phyloP scores from a whole-genome alignment of 2,888 invertebrate species.

The Halictus quadricinctus region DNA sequence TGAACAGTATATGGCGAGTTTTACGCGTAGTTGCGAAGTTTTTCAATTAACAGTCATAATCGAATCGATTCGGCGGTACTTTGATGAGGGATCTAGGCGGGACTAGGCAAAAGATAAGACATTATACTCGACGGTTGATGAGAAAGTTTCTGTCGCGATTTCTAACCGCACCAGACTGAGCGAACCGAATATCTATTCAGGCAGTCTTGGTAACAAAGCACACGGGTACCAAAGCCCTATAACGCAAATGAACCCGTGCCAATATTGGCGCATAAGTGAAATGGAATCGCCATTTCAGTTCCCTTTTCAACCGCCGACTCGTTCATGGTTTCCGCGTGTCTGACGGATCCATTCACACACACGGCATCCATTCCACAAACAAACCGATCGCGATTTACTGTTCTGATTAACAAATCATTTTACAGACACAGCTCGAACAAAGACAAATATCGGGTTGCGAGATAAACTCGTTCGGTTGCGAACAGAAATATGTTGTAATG shows the following conservation, averaged over 20 bases:
- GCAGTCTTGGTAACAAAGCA: slow-evolving; percentile 32
- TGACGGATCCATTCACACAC: slow-evolving; percentile 20
- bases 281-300: slow-evolving; percentile 36
- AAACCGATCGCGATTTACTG: neutral
- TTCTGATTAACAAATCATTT: neutral
- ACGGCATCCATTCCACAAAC: neutral
- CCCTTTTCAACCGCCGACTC: neutral
- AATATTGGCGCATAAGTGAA: slow-evolving; percentile 46
- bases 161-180: slow-evolving; percentile 6
- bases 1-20: neutral
- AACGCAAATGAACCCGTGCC: slow-evolving; percentile 39
- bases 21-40: neutral
- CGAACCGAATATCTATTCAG: slow-evolving; percentile 29
- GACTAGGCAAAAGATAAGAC: neutral
- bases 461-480: too few relatives aligned
- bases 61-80: neutral
- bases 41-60: slow-evolving; percentile 6
- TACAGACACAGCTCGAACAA: neutral
- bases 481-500: too few relatives aligned
- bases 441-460: neutral
- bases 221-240: neutral
- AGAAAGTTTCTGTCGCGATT: slow-evolving; percentile 18
- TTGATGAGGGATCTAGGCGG: neutral
- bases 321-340: neutral
- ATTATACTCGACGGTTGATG: neutral